Base-by-base conservation (phyloP, 2,797 vertebrate species). In the Eospalax fontanierii region DNA sequence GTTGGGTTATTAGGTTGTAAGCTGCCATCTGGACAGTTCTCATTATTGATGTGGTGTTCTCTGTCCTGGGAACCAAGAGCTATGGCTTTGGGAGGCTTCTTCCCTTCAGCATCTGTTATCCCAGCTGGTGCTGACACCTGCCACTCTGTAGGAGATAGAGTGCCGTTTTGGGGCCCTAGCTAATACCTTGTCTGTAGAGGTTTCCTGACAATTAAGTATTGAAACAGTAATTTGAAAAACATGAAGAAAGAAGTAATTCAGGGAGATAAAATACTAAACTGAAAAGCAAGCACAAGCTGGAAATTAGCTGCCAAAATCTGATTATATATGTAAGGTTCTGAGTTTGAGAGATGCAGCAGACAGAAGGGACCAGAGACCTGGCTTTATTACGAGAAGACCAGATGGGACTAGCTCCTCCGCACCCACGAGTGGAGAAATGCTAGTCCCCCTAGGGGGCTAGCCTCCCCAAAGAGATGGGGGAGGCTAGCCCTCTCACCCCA, bases 221-320 rank as follows among this genome's bases (percentile, higher is more conserved):
- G 59, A 84, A 61, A 33, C n/a, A 74, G 19, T 26, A 54, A 22
- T 50, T n/a, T 66, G 28, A 76, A 80, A 40, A 85, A 65, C 24
- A 6, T 21, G 68, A 89, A 89, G 84, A 83, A 93, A 95, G 68
- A 83, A 90, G 59, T 54, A 73, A 76, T 57, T 94, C 91, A 63
- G n/a, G 43, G 54, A 76, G 28, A 40, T 73, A 59, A 68, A 76
- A 38, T 65, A 26, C 1, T 46, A 66, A 65, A n/a, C 66, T 33
- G n/a, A 91, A 88, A 71, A 92, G 57, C 66, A 71, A 92, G 57
- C 66, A 86, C 38, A 50, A 80, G 33, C 74, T 14, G 50, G 73
- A 61, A 57, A 11, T 43, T 24, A 78, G 3, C 71, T 68, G 63
- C 73, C 38, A 85, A 24, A 90, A 59, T 63, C 40, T n/a, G 57